Conservation (phyloP, 2,888 invertebrate genomes). For the Philereme vetulata region DNA sequence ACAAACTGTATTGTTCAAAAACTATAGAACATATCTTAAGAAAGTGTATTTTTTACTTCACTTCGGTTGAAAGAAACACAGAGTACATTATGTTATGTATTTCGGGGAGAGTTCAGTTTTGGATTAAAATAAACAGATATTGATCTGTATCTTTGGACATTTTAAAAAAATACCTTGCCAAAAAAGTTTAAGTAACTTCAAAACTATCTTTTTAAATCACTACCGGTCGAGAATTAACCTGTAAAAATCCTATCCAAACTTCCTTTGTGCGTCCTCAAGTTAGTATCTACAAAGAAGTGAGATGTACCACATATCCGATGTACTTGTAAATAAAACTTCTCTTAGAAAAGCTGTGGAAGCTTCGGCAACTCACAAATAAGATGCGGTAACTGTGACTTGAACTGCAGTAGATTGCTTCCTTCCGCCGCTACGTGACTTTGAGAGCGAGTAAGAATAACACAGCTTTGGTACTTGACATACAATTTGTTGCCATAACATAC, state of each 20-base stretch:
- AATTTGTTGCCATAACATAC: no score
- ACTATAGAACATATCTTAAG: no score
- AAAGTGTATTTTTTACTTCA: no score
- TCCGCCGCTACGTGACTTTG: slow-evolving; percentile 47
- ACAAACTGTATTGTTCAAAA: no score
- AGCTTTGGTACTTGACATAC: neutral
- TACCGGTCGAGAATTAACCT: neutral
- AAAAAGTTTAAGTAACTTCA: no score
- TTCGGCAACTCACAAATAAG: slow-evolving; percentile 38
- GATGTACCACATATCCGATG: slow-evolving; percentile 5
- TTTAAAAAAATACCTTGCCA: no score
- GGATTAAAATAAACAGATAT: no score
- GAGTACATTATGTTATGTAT: no score
- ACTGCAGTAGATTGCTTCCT: slow-evolving; percentile 48
- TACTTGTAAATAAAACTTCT: slow-evolving; percentile 14
- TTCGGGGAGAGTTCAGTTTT: no score
- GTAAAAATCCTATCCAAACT: neutral
- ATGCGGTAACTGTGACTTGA: slow-evolving; percentile 24
- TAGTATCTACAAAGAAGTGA: slow-evolving; percentile 6
- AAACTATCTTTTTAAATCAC: no score
- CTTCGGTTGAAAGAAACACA: no score
- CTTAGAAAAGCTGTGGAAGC: slow-evolving; percentile 7
- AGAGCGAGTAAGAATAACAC: slow-evolving; percentile 8
- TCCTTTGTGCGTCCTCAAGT: neutral
- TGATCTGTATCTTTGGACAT: no score